A percentile compares a stretch with the other conserved stretches of the same genome.
phyloP scores from a whole-genome alignment of 2,888 invertebrate species.

The Aphrophora alni region DNA sequence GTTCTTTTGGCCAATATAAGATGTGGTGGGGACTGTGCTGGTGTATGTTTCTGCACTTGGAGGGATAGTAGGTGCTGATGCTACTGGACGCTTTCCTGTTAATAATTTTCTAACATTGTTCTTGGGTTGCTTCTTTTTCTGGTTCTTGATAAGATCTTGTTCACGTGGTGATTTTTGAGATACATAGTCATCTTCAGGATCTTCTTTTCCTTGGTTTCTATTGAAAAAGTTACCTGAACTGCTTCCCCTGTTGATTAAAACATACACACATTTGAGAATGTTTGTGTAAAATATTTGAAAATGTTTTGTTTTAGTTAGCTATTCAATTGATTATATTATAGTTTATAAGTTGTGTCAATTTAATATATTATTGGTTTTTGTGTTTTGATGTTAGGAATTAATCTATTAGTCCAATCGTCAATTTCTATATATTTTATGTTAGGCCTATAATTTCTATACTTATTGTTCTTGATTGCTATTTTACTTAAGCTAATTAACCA shows the following conservation, averaged over 20 bases:
- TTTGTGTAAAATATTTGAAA: neutral
- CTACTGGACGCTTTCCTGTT: slow-evolving; percentile 50
- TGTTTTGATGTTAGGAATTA: too few relatives aligned
- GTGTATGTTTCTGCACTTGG: slow-evolving; percentile 32
- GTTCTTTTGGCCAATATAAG: slow-evolving; percentile 29
- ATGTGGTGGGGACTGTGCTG: slow-evolving; percentile 22
- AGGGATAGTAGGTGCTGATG: slow-evolving; percentile 24
- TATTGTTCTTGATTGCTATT: too few relatives aligned
- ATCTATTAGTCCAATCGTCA: too few relatives aligned
- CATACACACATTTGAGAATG: neutral
- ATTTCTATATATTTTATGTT: too few relatives aligned
- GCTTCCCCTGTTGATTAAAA: slow-evolving; percentile 56
- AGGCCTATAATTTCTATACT: too few relatives aligned
- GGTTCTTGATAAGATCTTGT: slow-evolving; percentile 56
- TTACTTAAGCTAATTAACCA: too few relatives aligned
- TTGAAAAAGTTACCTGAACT: slow-evolving; percentile 80
- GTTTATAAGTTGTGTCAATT: too few relatives aligned
- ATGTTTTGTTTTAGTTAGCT: neutral
- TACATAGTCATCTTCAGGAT: slow-evolving; percentile 60
- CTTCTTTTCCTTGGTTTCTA: slow-evolving; percentile 66
- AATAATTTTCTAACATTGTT: slow-evolving; percentile 58
- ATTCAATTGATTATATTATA: too few relatives aligned
- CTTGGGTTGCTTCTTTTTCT: slow-evolving; percentile 56
- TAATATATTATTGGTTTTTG: too few relatives aligned
- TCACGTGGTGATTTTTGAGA: slow-evolving; percentile 44